Conservation (phyloP, 2,113 vertebrate species). For the Syrmaticus mikado region DNA sequence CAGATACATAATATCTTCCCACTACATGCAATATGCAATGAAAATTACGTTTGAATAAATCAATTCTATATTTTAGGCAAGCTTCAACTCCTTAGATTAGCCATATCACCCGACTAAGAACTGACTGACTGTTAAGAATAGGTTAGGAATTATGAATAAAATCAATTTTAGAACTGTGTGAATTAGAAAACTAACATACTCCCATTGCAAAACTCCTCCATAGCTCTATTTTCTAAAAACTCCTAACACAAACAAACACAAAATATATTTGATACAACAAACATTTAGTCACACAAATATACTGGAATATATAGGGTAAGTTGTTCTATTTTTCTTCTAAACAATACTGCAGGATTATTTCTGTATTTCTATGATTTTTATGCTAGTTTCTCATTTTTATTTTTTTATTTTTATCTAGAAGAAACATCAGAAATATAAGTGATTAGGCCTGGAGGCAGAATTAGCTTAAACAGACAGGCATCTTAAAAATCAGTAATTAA, state of each 20-base stretch:
- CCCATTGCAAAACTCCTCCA: not conserved
- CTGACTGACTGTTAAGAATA: constrained; percentile 4
- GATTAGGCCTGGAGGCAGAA: not conserved
- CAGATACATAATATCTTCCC: not conserved
- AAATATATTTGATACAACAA: not conserved
- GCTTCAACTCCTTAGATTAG: not conserved
- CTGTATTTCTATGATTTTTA: not conserved
- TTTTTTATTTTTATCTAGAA: not conserved
- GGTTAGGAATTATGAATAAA: constrained; percentile 6
- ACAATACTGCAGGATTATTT: not conserved
- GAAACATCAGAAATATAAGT: not conserved
- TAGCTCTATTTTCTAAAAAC: not conserved
- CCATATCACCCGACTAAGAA: not conserved
- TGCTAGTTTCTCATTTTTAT: not conserved
- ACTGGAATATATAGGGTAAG: not conserved
- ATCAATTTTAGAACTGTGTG: constrained; percentile 22
- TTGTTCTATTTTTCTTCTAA: not conserved
- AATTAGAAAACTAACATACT: constrained; percentile 13
- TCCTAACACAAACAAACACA: not conserved
- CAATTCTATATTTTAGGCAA: not conserved
- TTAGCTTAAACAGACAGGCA: not conserved
- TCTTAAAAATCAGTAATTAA: not conserved
- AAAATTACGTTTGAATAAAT: constrained; percentile 44
- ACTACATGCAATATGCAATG: not conserved
- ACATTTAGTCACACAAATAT: not conserved